Evolutionary conservation across 2,113 vertebrate genomes (phyloP).

Genomic region (Caracal caracal): DNA sequence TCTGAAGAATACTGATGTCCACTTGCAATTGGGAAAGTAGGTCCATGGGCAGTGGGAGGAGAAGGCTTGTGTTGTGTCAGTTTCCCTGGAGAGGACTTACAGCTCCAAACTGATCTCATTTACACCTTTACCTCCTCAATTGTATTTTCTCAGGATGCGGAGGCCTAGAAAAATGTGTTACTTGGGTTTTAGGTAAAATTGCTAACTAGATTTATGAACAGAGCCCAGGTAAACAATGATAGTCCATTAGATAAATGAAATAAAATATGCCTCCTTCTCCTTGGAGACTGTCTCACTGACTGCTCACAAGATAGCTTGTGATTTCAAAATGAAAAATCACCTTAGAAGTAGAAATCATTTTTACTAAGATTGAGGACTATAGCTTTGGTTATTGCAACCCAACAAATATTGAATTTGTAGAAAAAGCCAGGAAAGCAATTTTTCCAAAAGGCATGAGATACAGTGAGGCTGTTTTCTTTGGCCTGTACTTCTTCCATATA

Average conservation of each 20-base stretch:
- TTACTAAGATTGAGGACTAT: background rate
- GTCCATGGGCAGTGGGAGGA: background rate
- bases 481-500: background rate
- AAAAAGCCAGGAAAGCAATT: background rate
- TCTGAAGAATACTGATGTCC: background rate
- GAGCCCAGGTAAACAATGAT: background rate
- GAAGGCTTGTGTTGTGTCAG: rapidly evolving
- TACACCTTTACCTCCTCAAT: background rate
- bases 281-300: background rate
- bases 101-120: background rate
- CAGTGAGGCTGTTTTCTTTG: background rate
- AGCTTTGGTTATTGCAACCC: background rate
- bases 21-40: background rate
- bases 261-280: background rate
- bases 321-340: constrained; percentile 22
- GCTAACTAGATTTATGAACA: background rate
- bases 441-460: background rate
- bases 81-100: background rate
- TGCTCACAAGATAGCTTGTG: background rate
- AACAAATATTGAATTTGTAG: background rate
- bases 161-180: background rate
- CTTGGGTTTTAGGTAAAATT: background rate
- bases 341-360: background rate
- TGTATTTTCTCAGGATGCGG: background rate
- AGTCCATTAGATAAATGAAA: background rate